Conservation (phyloP, 2,797 vertebrate species). For the Gallinago solitaria region DNA sequence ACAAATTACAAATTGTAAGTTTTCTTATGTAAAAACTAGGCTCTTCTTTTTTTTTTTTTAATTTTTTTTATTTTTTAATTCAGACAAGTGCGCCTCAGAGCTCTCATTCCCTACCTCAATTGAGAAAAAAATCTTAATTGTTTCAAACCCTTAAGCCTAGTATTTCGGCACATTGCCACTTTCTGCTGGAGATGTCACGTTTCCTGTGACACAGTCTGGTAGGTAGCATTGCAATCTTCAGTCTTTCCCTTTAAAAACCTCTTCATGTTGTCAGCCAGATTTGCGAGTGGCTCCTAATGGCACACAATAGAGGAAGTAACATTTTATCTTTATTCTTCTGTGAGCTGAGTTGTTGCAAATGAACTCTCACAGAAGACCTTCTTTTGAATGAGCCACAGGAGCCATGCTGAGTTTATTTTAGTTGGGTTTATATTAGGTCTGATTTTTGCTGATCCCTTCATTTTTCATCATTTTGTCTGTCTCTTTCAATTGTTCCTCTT, state of each 20-base stretch:
- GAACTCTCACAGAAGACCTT: not conserved
- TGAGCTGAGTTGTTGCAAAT: not conserved
- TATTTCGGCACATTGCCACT: not conserved
- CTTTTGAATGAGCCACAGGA: conserved; percentile 23
- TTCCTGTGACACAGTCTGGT: not conserved
- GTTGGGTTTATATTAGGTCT: conserved; percentile 21
- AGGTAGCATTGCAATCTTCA: not conserved
- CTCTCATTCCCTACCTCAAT: not conserved
- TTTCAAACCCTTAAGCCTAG: not conserved
- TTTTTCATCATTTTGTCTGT: conserved; percentile 34
- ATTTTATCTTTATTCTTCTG: not conserved
- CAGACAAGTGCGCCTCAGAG: not conserved
- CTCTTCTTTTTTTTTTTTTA: not conserved
- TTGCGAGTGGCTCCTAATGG: not conserved
- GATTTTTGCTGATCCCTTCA: conserved; percentile 49
- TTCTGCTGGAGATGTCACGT: not conserved
- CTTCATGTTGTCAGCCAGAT: not conserved
- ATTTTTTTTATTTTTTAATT: not conserved
- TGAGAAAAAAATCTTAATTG: not conserved
- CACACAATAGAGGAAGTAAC: not conserved
- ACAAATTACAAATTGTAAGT: not conserved
- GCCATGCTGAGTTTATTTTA: conserved; percentile 47
- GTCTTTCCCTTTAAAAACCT: not conserved
- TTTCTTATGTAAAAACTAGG: not conserved
- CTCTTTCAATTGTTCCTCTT: not conserved